A percentile compares a stretch with the other conserved stretches of the same genome.
Conservation (phyloP, 2,888 invertebrate genomes). For the Imbricaverruca yamaguchii region DNA sequence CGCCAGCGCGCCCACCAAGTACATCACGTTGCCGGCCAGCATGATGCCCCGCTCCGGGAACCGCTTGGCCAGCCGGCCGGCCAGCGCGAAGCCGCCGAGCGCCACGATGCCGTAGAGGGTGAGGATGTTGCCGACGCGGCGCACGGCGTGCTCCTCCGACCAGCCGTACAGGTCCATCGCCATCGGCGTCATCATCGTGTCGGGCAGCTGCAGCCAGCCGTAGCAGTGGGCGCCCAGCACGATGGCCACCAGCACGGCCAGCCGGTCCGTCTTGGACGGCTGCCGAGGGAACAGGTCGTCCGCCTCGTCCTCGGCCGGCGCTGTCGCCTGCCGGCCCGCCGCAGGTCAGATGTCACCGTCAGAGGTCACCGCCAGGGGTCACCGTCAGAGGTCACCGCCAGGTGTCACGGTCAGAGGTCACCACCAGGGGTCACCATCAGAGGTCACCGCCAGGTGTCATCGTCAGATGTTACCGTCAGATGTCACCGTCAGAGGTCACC, state of each 20-base stretch:
- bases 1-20: background rate
- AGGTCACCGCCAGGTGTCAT: too few species aligned
- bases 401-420: too few species aligned
- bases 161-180: constrained; percentile 15
- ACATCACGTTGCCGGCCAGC: background rate
- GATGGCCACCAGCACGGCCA: background rate
- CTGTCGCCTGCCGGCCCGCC: background rate
- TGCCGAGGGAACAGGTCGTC: background rate
- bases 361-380: too few species aligned
- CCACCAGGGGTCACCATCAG: too few species aligned
- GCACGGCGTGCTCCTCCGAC: constrained; percentile 5
- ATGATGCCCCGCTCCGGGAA: constrained; percentile 3
- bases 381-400: too few species aligned
- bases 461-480: too few species aligned
- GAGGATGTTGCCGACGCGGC: background rate
- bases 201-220: constrained; percentile 20
- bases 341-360: background rate
- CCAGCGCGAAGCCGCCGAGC: background rate
- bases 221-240: constrained; percentile 12
- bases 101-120: constrained; percentile 13
- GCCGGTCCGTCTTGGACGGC: background rate
- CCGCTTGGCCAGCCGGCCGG: background rate
- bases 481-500: background rate
- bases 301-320: background rate
- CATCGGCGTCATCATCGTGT: constrained; percentile 22